These are phyloP conservation scores for Myiagra hebetior DNA, from an alignment of 2,113 vertebrate species.

Conservation along the genomic window DNA sequence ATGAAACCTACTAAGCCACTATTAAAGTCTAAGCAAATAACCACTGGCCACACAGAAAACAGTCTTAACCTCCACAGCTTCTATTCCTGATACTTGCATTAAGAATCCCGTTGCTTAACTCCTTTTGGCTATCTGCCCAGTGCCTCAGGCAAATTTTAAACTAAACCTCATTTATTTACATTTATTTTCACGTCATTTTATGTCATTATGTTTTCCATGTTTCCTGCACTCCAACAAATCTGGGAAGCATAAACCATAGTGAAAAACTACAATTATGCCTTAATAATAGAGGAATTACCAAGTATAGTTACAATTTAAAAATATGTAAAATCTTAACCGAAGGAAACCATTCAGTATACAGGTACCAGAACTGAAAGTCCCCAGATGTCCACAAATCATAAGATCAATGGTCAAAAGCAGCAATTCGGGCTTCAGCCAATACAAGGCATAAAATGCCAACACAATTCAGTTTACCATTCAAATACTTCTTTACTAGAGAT, in stretches of 20 bases:
- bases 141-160: conserved; percentile 31
- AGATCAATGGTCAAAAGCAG: neutral
- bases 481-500: neutral
- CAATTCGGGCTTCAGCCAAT: neutral
- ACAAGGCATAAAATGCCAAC: neutral
- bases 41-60: neutral
- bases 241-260: neutral
- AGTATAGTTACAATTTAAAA: neutral
- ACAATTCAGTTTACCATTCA: neutral
- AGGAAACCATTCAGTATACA: neutral
- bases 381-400: neutral
- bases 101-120: conserved; percentile 14
- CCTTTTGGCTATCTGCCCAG: conserved; percentile 39
- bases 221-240: conserved; percentile 11
- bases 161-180: conserved; percentile 53
- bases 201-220: neutral
- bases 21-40: conserved; percentile 31
- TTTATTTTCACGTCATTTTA: conserved; percentile 50
- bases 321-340: neutral
- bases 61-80: neutral
- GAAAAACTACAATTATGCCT: neutral
- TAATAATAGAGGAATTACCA: neutral
- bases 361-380: neutral
- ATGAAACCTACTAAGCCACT: neutral
- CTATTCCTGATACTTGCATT: neutral